Conservation (phyloP, 2,113 vertebrate species). For the Epinephelus moara region DNA sequence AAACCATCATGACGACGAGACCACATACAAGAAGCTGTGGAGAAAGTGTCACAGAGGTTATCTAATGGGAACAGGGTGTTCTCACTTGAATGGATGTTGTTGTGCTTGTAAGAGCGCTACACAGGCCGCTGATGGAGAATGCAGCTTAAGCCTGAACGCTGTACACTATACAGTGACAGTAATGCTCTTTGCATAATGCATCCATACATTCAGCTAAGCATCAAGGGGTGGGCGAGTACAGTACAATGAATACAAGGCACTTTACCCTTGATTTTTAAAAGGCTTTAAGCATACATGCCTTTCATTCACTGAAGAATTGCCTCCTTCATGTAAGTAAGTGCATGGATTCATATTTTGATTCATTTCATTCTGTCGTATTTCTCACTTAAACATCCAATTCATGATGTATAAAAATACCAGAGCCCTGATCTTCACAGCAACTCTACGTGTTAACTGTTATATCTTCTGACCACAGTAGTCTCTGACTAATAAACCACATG, state of each 20-base stretch:
- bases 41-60: conserved; percentile 43
- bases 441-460: not conserved
- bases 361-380: not conserved
- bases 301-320: conserved; percentile 17
- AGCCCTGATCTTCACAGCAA: not conserved
- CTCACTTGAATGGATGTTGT: conserved; percentile 36
- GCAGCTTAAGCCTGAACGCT: conserved; percentile 28
- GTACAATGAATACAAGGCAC: conserved; percentile 36
- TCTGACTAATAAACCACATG: not conserved
- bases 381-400: not conserved
- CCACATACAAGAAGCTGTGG: not conserved
- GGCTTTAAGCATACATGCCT: conserved; percentile 25
- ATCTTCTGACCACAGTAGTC: not conserved
- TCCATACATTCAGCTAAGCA: conserved; percentile 45
- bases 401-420: not conserved
- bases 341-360: conserved; percentile 1
- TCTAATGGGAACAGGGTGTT: conserved; percentile 51
- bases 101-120: conserved; percentile 27
- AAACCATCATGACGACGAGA: conserved; percentile 24
- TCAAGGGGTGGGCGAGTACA: conserved; percentile 8
- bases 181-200: conserved; percentile 47
- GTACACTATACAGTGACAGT: conserved; percentile 9
- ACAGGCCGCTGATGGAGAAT: conserved; percentile 31
- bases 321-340: conserved; percentile 1
- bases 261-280: conserved; percentile 39